phyloP scores from a whole-genome alignment of 2,113 vertebrate species.

The Daubentonia madagascariensis region DNA sequence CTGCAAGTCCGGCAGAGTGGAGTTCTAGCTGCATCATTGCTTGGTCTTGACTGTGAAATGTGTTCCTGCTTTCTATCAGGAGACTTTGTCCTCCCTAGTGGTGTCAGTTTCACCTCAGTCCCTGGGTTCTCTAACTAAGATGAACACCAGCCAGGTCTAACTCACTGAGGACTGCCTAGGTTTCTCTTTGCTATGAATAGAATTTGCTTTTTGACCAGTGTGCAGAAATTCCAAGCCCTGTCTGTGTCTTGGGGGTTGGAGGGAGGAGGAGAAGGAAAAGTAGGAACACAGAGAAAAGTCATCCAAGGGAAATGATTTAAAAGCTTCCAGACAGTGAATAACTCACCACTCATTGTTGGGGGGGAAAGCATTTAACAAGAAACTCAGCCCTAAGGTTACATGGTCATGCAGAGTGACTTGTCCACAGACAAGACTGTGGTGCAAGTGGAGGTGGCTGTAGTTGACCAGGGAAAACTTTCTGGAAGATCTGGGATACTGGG shows the following conservation, averaged over 20 bases:
- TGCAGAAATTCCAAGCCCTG: conserved; percentile 17
- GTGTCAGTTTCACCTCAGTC: background rate
- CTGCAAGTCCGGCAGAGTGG: background rate
- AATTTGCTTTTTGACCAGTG: background rate
- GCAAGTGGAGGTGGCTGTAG: background rate
- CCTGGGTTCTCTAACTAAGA: background rate
- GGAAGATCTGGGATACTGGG: background rate
- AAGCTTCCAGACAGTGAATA: background rate
- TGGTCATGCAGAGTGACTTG: background rate
- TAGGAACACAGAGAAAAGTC: background rate
- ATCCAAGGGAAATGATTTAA: conserved; percentile 2
- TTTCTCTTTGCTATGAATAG: background rate
- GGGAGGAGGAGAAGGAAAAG: background rate
- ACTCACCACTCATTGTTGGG: background rate
- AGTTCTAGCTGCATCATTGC: background rate
- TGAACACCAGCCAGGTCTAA: background rate
- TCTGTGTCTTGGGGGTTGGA: background rate
- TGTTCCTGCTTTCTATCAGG: background rate
- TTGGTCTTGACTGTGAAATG: background rate
- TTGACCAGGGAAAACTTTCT: background rate
- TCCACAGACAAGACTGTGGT: background rate
- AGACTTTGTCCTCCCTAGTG: background rate
- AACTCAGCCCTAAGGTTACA: background rate
- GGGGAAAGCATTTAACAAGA: background rate
- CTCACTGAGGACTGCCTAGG: background rate